A percentile compares a stretch with the other conserved stretches of the same genome.
These are phyloP conservation scores for Dasypolia templi DNA, from an alignment of 2,888 invertebrate species.

Conservation along the genomic window DNA sequence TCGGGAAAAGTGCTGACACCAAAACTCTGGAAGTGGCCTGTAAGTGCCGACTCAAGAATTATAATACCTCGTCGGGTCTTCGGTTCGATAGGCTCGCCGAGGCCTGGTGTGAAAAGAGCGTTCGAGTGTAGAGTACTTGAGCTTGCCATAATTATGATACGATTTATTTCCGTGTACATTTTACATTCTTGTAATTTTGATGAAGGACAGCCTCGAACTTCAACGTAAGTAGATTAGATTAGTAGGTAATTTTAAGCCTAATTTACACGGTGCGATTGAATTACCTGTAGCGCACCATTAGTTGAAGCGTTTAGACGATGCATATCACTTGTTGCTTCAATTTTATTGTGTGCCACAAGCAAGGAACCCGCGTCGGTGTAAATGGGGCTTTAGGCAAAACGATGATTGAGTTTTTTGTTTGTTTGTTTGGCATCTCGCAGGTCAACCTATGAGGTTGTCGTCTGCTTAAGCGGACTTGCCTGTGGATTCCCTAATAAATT, in stretches of 20 bases:
- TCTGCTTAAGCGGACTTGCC: no score
- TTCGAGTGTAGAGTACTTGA: conserved; percentile 5
- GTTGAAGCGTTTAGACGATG: not conserved
- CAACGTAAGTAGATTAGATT: not conserved
- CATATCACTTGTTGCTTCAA: not conserved
- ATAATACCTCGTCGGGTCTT: conserved; percentile 54
- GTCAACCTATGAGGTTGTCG: no score
- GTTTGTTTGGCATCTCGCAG: no score
- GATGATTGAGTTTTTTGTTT: no score
- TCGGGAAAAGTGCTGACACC: conserved; percentile 97
- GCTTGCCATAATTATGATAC: conserved; percentile 1
- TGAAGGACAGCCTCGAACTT: not conserved
- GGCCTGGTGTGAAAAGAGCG: conserved; percentile 12
- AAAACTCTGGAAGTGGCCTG: conserved; percentile 97
- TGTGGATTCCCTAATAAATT: no score
- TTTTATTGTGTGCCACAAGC: not conserved
- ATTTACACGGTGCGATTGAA: not conserved
- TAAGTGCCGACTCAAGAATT: conserved; percentile 90
- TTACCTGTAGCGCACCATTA: not conserved
- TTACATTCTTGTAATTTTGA: not conserved
- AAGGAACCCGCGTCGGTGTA: not conserved
- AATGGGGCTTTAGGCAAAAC: not conserved
- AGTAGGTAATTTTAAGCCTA: not conserved
- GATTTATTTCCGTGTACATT: not conserved
- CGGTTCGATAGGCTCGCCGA: conserved; percentile 22